These are phyloP conservation scores for Melanotaenia parkinsoni DNA, from an alignment of 2,797 vertebrate species.

Conservation along the genomic window DNA sequence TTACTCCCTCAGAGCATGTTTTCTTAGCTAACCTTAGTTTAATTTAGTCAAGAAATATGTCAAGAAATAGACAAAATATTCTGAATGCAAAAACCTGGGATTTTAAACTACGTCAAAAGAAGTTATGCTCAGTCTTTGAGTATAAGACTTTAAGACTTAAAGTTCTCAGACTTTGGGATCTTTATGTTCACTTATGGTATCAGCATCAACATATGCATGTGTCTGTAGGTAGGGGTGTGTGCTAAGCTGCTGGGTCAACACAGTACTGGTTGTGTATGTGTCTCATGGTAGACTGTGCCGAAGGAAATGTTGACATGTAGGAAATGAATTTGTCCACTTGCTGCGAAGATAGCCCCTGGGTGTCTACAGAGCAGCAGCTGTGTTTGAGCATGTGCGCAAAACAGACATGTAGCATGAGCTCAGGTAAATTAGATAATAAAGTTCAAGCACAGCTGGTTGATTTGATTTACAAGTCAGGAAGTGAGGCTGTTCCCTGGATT, in stretches of 20 bases:
- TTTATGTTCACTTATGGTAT: constrained; percentile 15
- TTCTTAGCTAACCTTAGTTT: background rate
- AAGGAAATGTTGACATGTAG: constrained; percentile 27
- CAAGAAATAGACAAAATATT: background rate
- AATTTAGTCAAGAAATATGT: too few relatives aligned
- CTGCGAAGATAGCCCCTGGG: constrained; percentile 8
- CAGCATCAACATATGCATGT: constrained; percentile 23
- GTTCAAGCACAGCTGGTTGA: constrained; percentile 6
- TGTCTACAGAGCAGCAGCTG: background rate
- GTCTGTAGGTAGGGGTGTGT: background rate
- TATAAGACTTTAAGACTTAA: too few relatives aligned
- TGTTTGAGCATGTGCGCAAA: background rate
- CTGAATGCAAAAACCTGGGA: background rate
- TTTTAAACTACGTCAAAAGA: background rate
- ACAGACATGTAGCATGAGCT: background rate
- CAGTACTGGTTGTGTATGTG: background rate
- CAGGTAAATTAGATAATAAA: constrained; percentile 8
- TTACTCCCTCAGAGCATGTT: background rate
- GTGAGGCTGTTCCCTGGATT: constrained; percentile 5
- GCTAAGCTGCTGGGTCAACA: constrained; percentile 41
- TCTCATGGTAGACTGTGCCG: constrained; percentile 1
- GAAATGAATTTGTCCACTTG: constrained; percentile 7
- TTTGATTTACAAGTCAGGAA: constrained; percentile 19
- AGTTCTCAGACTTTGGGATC: background rate
- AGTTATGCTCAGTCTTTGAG: background rate